These are phyloP conservation scores for Thamnophis elegans DNA, from an alignment of 2,797 vertebrate species.

Conservation along the genomic window DNA sequence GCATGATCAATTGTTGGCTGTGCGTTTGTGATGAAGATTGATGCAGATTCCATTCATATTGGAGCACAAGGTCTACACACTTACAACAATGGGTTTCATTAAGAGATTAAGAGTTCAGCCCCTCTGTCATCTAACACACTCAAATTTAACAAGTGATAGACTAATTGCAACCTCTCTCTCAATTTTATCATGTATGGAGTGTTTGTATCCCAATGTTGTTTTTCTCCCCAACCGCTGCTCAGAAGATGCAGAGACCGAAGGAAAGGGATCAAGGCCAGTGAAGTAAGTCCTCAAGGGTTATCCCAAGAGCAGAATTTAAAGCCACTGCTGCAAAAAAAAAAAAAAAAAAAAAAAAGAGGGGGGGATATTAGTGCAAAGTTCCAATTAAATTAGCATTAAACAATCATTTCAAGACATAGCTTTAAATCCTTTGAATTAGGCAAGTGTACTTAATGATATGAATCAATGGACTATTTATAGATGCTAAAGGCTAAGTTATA, in stretches of 20 bases:
- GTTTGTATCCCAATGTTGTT: not conserved
- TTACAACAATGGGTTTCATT: not conserved
- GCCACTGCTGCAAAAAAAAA: not conserved
- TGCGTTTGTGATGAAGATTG: not conserved
- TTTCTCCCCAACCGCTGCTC: too few relatives aligned
- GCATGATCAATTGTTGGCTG: not conserved
- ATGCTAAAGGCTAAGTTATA: not conserved
- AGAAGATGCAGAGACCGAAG: not conserved
- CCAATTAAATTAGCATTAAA: not conserved
- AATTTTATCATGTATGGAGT: not conserved
- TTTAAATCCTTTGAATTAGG: constrained; percentile 5
- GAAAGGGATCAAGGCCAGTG: not conserved
- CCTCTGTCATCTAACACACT: not conserved
- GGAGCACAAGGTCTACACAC: not conserved
- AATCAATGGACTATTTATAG: not conserved
- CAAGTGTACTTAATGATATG: not conserved
- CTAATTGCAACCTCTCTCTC: not conserved
- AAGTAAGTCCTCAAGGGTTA: not conserved
- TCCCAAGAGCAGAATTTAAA: not conserved
- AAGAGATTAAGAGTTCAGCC: not conserved
- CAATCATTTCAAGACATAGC: not conserved
- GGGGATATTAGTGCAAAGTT: not conserved
- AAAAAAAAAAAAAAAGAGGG: not conserved
- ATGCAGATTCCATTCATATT: too few relatives aligned
- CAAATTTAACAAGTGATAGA: not conserved